Conservation (phyloP, 2,113 vertebrate species). For the Syngnathus scovelli region DNA sequence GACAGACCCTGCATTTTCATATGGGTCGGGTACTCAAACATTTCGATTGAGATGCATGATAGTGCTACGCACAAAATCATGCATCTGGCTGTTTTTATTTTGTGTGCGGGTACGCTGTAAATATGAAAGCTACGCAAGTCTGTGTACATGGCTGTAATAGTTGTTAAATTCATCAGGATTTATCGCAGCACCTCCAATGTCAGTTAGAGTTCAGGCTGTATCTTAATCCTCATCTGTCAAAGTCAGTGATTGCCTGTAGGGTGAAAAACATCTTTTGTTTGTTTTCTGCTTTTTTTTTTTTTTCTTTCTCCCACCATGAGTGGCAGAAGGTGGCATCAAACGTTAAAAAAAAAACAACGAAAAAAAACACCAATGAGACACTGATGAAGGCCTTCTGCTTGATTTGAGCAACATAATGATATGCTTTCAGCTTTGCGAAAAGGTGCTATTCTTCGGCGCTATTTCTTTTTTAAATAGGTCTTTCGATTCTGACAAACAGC, state of each 20-base stretch:
- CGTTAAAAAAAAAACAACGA: background rate
- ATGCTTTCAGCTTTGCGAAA: background rate
- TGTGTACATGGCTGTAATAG: background rate
- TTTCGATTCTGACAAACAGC: no score
- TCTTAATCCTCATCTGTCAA: constrained; percentile 38
- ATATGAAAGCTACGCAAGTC: no score
- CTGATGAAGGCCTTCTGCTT: background rate
- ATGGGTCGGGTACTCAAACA: no score
- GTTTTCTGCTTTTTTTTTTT: no score
- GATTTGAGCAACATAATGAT: background rate
- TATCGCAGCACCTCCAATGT: background rate
- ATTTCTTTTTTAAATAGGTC: no score
- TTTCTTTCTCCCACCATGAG: no score
- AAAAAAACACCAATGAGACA: background rate
- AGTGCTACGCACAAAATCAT: no score
- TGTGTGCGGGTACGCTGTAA: no score
- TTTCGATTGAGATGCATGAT: no score
- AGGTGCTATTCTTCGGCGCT: background rate
- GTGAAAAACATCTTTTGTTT: background rate
- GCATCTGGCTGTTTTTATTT: no score
- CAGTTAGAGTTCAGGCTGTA: constrained; percentile 11
- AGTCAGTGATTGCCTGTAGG: constrained; percentile 23
- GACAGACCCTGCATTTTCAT: no score
- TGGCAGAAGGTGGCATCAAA: background rate
- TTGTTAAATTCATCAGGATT: background rate